phyloP scores from a whole-genome alignment of 2,113 vertebrate species.

The Trichechus manatus region DNA sequence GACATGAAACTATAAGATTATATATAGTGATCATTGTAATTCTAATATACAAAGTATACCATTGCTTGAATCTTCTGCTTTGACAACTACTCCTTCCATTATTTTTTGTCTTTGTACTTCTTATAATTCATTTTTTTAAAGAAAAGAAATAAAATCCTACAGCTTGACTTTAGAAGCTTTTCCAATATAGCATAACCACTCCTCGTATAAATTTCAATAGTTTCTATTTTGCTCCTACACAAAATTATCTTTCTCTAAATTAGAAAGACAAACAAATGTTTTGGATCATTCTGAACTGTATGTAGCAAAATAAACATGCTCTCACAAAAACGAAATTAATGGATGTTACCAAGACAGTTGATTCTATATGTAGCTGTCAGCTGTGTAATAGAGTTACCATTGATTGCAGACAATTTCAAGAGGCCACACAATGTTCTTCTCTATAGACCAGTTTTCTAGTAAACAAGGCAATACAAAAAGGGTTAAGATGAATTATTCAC shows the following conservation, averaged over 20 bases:
- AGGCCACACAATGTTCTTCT: constrained; percentile 44
- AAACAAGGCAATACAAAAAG: constrained; percentile 59
- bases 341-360: constrained; percentile 14
- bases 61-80: not conserved
- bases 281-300: constrained; percentile 35
- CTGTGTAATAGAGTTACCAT: constrained; percentile 62
- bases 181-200: constrained; percentile 1
- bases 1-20: not conserved
- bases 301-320: not conserved
- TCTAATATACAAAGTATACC: not conserved
- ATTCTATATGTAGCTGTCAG: constrained; percentile 53
- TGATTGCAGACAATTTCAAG: constrained; percentile 65
- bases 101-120: not conserved
- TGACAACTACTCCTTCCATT: not conserved
- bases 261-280: constrained; percentile 54
- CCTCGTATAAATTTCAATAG: not conserved
- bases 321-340: constrained; percentile 42
- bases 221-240: constrained; percentile 27
- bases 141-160: not conserved
- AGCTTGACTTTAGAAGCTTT: not conserved
- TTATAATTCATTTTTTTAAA: constrained; percentile 29
- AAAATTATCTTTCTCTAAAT: constrained; percentile 53
- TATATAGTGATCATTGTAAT: not conserved
- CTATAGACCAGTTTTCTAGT: not conserved
- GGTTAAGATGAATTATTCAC: constrained; percentile 70